Conservation (phyloP, 2,113 vertebrate genomes). For the Rhinolophus ferrumequinum region DNA sequence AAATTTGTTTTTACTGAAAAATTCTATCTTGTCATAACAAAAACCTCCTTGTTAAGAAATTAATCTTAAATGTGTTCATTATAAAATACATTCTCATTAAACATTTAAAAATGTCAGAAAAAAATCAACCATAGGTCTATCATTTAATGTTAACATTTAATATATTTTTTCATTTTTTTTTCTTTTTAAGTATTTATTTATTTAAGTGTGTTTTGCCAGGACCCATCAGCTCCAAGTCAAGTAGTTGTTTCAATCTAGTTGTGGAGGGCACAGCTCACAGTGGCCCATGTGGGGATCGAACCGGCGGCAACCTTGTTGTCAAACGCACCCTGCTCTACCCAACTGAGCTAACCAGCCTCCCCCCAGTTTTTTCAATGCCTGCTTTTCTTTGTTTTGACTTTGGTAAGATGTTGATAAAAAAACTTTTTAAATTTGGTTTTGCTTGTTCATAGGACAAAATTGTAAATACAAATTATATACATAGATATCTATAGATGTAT, state of each 20-base stretch:
- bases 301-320: no score
- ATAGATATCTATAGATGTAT: background rate
- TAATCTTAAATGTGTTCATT: background rate
- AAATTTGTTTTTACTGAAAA: constrained; percentile 38
- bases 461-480: background rate
- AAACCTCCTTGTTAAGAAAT: constrained; percentile 1
- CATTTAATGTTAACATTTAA: constrained; percentile 20
- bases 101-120: background rate
- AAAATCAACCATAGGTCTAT: background rate
- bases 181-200: no score
- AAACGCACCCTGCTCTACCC: no score
- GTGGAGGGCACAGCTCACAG: no score
- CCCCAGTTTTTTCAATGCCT: background rate
- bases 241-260: no score
- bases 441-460: constrained; percentile 19
- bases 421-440: background rate
- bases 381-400: constrained; percentile 9
- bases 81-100: constrained; percentile 27
- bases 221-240: no score
- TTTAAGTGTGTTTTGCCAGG: no score
- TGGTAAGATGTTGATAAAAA: background rate
- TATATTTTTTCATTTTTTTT: background rate
- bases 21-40: background rate
- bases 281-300: no score
- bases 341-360: no score